phyloP scores from a whole-genome alignment of 2,113 vertebrate species.

The Numenius arquata region DNA sequence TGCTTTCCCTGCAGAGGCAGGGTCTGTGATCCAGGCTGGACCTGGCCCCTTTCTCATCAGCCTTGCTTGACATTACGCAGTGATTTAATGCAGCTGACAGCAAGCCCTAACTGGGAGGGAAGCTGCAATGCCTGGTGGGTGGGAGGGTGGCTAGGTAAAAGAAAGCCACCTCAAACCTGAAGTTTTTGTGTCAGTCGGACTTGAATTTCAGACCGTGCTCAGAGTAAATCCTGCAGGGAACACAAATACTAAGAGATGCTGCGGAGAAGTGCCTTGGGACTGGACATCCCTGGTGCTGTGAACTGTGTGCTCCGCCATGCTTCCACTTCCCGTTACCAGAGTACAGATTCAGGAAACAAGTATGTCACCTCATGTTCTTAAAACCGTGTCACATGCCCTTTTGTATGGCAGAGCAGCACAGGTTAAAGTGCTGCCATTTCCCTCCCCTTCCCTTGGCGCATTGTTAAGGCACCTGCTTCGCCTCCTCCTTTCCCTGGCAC shows the following conservation, averaged over 20 bases:
- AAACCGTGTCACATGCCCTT: background rate
- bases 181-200: background rate
- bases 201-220: background rate
- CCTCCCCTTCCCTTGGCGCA: background rate
- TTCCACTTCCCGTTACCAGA: background rate
- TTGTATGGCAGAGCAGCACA: background rate
- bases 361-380: background rate
- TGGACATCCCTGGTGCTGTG: background rate
- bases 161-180: background rate
- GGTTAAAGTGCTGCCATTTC: background rate
- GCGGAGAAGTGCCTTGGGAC: background rate
- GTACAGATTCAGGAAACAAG: background rate
- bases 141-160: background rate
- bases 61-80: background rate
- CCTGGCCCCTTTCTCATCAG: background rate
- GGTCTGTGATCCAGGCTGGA: background rate
- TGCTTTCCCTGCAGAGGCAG: background rate
- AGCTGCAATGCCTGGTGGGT: background rate
- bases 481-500: background rate
- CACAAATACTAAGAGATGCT: background rate
- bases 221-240: background rate
- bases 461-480: background rate
- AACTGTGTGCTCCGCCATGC: background rate
- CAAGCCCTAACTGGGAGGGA: fast-evolving
- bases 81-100: background rate